Evolutionary conservation across 2,113 vertebrate species (phyloP), one percentile per base, ranked within the genome.

Genomic region (Xiphorhynchus elegans): DNA sequence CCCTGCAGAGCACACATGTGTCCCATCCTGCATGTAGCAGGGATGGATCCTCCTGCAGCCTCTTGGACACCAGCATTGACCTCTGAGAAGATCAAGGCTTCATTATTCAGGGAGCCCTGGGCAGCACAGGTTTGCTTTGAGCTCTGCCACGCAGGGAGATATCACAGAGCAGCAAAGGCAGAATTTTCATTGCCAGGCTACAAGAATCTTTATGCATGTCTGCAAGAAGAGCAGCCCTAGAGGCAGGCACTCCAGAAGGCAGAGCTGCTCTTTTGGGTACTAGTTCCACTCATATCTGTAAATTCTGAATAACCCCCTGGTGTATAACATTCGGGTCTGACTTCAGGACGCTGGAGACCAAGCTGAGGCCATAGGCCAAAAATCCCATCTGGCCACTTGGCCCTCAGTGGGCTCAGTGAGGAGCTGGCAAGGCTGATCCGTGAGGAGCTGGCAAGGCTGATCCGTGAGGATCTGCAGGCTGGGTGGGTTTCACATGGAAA

Each of bases 371-470:
- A 0, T 25, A 26, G 75, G 95, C 87, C 95, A 97, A 77, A 80
- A 91, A 67, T 89, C 76, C 93, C 94, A 93, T 95, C 90, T 97
- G 95, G 75, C 33, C 17, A 1, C 73, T 83, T 13, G 4, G 39
- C 70, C 72, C 67, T 90, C 0, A 1, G 46, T 47, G 66, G 47
- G 84, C 74, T 84, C 77, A 35, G 60, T 0, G 13, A 56, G 89
- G 69, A 58, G 59, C 69, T 91, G 73, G 72, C 82, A 66, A 35
- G 26, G 85, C 79, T 68, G 58, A 3, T 11, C 68, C 4, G 3
- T 13, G 63, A 55, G 39, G 64, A 37, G 53, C 69, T 91, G 73
- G 72, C 82, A 66, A 35, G 26, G 85, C 79, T 68, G 58, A 3
- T 11, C 68, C 4, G 3, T 13, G 63, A 55, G 39, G 64, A 37